Conservation (phyloP, 1,140 invertebrate species). For the Euborellia annulipes region DNA sequence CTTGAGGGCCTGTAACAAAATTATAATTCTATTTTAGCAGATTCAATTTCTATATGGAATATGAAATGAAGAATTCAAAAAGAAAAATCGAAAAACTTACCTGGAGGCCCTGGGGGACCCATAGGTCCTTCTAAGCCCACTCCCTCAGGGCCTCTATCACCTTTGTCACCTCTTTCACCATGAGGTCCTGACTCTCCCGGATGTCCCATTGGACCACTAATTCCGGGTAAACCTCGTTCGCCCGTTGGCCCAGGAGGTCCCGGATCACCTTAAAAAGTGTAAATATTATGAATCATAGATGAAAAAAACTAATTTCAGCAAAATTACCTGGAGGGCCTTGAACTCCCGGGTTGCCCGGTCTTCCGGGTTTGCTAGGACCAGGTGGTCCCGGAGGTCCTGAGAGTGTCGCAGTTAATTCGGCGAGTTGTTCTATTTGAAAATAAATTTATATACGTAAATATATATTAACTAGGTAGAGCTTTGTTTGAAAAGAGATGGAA, state of each 20-base stretch:
- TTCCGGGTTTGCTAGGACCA: slow-evolving; percentile 37
- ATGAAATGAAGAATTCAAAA: neutral
- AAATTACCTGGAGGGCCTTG: slow-evolving; percentile 41
- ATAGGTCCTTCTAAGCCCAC: slow-evolving; percentile 48
- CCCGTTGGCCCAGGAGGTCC: slow-evolving; percentile 33
- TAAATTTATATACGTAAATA: too few species aligned
- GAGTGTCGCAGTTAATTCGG: slow-evolving; percentile 38
- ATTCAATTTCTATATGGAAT: neutral
- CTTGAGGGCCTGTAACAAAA: slow-evolving; percentile 34
- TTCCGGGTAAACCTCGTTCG: slow-evolving; percentile 45
- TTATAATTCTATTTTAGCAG: neutral
- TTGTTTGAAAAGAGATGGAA: too few species aligned
- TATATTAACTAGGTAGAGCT: too few species aligned
- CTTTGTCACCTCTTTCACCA: slow-evolving; percentile 54
- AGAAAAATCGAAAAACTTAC: slow-evolving; percentile 25
- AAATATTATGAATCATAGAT: neutral
- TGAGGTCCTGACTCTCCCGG: slow-evolving; percentile 36
- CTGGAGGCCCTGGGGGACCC: slow-evolving; percentile 43
- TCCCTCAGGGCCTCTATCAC: slow-evolving; percentile 49
- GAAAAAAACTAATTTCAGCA: neutral
- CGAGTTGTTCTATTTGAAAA: slow-evolving; percentile 36
- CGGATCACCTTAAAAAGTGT: slow-evolving; percentile 28
- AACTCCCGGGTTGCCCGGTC: slow-evolving; percentile 38
- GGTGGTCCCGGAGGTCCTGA: slow-evolving; percentile 43
- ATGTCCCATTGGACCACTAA: slow-evolving; percentile 39